Base-by-base conservation (phyloP, 1,140 invertebrate genomes). In the Leptinotarsa texana region DNA sequence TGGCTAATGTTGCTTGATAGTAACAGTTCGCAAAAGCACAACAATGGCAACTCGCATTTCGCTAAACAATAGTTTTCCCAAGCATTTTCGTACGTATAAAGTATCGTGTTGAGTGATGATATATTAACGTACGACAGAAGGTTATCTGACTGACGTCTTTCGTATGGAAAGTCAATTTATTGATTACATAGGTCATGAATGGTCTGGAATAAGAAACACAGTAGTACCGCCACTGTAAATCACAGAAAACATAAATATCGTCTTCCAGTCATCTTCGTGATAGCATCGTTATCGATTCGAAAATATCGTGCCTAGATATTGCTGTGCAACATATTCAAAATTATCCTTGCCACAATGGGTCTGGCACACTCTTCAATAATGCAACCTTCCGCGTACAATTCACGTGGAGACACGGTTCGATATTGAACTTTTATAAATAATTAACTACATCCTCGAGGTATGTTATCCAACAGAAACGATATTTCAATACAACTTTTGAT, bases 381-480 rank as follows among this genome's bases (percentile, higher is more conserved):
- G 51, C 51, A 57, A 18, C 15, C 51, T 57, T 57, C 3, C 51
- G n/a, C 51, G 51, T 57, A 57, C 51, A 57, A 57, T 57, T 15
- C 51, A 57, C 51, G 51, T 57, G 51, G 51, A 57, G 51, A 57
- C 51, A 57, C 51, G 51, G 51, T 57, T 57, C 51, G 51, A 57
- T 57, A 57, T 57, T 57, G 51, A 57, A 15, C n/a, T 57, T 57
- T 57, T 57, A n/a, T 57, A 57, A 57, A 57, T 57, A 57, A 57
- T 57, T 57, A 57, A 57, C 51, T 18, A 57, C n/a, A 57, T 57
- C 51, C 51, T 57, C 51, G 51, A 15, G 17, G 51, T 57, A 57
- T 57, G 51, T 57, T 57, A 57, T 57, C n/a, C 17, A 15, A 57
- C 51, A 18, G n/a, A 57, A 57, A 57, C 51, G 51, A 18, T 57